Conservation (phyloP, 2,113 vertebrate genomes). For the Panthera leo region DNA sequence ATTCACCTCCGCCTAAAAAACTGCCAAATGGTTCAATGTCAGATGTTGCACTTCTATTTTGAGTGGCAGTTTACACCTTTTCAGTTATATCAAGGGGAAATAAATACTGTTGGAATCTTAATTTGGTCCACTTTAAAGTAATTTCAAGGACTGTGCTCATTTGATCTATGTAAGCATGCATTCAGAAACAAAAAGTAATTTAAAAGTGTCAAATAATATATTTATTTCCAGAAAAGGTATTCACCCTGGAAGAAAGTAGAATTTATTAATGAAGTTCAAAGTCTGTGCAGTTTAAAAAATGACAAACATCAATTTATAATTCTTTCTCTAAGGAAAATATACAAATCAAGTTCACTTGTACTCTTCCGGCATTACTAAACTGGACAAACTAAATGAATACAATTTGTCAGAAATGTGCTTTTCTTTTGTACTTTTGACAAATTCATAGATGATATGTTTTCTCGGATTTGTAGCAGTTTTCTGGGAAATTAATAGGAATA, state of each 20-base stretch:
- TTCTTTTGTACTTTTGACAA: conserved; percentile 52
- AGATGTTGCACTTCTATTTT: conserved; percentile 56
- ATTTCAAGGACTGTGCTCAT: conserved; percentile 72
- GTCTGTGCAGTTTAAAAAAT: conserved; percentile 61
- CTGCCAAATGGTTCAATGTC: conserved; percentile 59
- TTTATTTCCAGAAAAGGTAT: conserved; percentile 66
- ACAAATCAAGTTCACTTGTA: conserved; percentile 36
- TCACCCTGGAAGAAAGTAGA: conserved; percentile 57
- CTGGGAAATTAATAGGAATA: conserved; percentile 37
- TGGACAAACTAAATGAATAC: conserved; percentile 58
- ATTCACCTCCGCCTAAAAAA: conserved; percentile 84
- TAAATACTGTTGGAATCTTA: conserved; percentile 52
- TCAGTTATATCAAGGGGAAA: conserved; percentile 61
- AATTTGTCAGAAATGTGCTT: conserved; percentile 58
- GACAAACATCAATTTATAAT: conserved; percentile 19
- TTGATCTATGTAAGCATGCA: conserved; percentile 68
- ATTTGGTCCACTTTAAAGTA: conserved; percentile 73
- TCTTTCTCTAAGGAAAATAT: conserved; percentile 58
- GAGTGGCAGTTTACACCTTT: conserved; percentile 68
- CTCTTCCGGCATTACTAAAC: conserved; percentile 20
- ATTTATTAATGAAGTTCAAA: conserved; percentile 50
- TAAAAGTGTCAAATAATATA: conserved; percentile 48
- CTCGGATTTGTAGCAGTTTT: not conserved
- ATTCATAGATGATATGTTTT: conserved; percentile 46
- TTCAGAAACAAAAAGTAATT: conserved; percentile 63